Evolutionary conservation across 2,113 vertebrate genomes (phyloP).

Genomic region (Ceyx margarethae): DNA sequence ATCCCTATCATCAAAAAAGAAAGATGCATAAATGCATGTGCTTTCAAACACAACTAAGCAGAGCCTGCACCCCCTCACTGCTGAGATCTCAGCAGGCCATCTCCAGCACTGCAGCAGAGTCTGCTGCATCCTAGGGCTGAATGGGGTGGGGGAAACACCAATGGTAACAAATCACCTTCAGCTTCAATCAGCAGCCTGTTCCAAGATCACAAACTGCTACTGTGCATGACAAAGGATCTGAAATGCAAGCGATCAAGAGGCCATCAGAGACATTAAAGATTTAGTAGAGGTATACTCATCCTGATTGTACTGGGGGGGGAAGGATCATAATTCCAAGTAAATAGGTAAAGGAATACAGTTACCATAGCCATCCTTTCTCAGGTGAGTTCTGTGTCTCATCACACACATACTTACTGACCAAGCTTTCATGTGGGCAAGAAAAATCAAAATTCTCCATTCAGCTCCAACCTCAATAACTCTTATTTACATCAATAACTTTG

Average conservation of each 20-base stretch:
- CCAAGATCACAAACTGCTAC: not conserved
- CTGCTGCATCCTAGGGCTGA: not conserved
- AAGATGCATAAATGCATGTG: not conserved
- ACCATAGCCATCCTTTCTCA: not conserved
- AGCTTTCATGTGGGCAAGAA: not conserved
- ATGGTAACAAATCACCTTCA: not conserved
- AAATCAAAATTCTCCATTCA: not conserved
- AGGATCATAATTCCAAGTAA: not conserved
- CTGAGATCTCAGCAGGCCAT: not conserved
- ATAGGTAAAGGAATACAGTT: not conserved
- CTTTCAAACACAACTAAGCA: not conserved
- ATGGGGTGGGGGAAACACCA: not conserved
- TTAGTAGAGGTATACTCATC: not conserved
- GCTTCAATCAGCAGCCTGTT: not conserved
- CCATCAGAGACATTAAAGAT: slow-evolving; percentile 44
- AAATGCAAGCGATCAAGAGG: slow-evolving; percentile 25
- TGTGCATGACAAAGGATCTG: not conserved
- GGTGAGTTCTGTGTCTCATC: not conserved
- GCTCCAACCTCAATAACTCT: not conserved
- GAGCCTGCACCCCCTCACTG: not conserved
- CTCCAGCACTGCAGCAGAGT: not conserved
- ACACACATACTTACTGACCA: not conserved
- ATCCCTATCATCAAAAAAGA: not conserved
- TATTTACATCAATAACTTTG: not conserved
- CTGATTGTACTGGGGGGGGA: not conserved